Base-by-base conservation (phyloP, 1,140 invertebrate species). In the Saccostrea cuccullata region DNA sequence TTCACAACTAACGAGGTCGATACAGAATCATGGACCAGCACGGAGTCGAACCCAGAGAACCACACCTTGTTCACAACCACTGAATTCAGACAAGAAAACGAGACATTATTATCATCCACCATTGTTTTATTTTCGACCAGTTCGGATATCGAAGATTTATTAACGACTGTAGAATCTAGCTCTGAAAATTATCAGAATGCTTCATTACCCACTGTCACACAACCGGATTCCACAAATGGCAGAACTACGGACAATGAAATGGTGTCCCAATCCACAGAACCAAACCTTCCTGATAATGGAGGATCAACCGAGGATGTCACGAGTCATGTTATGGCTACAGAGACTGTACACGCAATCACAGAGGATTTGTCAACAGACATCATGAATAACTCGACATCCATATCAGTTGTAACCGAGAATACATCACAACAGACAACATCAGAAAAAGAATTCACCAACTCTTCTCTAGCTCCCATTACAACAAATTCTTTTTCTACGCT, bases 401-500 rank as follows among this genome's bases (percentile, higher is more conserved):
- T n/a, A 20, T n/a, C 58, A 20, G 17, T n/a, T 64, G 17, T 20
- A 20, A 64, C 58, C 0, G 58, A 64, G n/a, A 64, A 64, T 17
- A 64, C 58, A 0, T 3, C 58, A 20, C 15, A 64, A 20, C 15
- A 64, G 17, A 20, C 15, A 64, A 64, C 58, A 17, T 0, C 58
- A 6, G 17, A 17, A 20, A n/a, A 17, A 17, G 58, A 64, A 5
- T 20, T 64, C 58, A 20, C 58, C 13, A 64, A 64, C 15, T 20
- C 58, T 64, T 64, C 58, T 6, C 9, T 30, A 77, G 12, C 15
- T 15, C 11, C 70, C 26, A 15, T 77, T 77, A 36, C 30, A 30
- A 36, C 70, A 11, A 13, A 36, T 77, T 77, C 30, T 77, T 36
- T 77, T 77, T 77, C 30, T 30, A 77, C 30, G 70, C 70, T 77